A percentile compares a stretch with the other conserved stretches of the same genome.
Evolutionary conservation across 2,888 invertebrate genomes (phyloP).

Genomic region (Xylota segnis): DNA sequence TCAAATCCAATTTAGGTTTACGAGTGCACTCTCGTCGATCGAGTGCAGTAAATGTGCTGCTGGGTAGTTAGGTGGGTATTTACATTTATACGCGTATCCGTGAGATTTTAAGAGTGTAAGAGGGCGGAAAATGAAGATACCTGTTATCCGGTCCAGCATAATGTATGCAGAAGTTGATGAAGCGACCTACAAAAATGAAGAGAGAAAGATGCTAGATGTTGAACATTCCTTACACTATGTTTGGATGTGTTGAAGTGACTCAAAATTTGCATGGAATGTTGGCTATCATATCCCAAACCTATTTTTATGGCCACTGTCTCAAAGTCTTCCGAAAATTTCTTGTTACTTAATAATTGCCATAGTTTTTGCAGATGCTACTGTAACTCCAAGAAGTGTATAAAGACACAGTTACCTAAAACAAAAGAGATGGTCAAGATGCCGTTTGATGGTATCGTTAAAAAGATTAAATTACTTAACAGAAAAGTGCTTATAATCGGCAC

Average conservation of each 20-base stretch:
- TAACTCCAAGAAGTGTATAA: background rate
- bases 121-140: conserved; percentile 13
- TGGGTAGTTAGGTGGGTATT: conserved; percentile 10
- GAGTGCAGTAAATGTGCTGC: conserved; percentile 8
- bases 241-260: background rate
- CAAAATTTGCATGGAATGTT: background rate
- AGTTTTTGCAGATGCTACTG: background rate
- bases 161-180: background rate
- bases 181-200: conserved; percentile 20
- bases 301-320: too few species aligned
- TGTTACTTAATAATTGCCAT: background rate
- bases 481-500: conserved; percentile 10
- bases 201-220: background rate
- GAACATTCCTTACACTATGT: background rate
- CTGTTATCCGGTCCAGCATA: conserved; percentile 6
- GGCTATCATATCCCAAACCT: too few species aligned
- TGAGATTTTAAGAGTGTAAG: conserved; percentile 1
- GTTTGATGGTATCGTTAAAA: conserved; percentile 24
- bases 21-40: conserved; percentile 29
- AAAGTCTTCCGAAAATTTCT: background rate
- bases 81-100: background rate
- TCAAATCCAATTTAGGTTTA: conserved; percentile 44
- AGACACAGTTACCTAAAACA: background rate
- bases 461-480: conserved; percentile 13
- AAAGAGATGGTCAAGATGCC: conserved; percentile 20